Conservation (phyloP, 2,888 invertebrate species). For the Amphipoea oculea region DNA sequence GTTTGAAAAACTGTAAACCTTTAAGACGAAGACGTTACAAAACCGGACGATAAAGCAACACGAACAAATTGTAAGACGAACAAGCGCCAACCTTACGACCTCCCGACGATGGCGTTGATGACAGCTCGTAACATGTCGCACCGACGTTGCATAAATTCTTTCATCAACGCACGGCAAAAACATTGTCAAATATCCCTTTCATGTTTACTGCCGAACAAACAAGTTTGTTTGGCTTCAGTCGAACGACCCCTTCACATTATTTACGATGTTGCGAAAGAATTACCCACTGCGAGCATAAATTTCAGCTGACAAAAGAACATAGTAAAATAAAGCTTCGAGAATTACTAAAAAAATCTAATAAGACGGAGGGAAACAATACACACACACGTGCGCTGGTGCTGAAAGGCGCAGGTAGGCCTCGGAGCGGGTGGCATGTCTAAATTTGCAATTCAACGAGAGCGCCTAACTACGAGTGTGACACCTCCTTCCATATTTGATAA, state of each 20-base stretch:
- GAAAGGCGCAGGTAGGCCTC: constrained; percentile 33
- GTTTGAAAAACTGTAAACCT: neutral
- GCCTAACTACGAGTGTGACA: constrained; percentile 72
- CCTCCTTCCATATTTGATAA: constrained; percentile 73
- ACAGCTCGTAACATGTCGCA: constrained; percentile 56
- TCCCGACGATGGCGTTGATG: constrained; percentile 42
- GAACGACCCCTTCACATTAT: constrained; percentile 55
- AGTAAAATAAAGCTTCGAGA: constrained; percentile 29
- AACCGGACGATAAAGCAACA: constrained; percentile 37
- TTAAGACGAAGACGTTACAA: constrained; percentile 16
- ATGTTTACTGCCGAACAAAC: constrained; percentile 60
- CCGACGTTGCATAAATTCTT: constrained; percentile 60
- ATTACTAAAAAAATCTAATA: constrained; percentile 55
- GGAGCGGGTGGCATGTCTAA: constrained; percentile 76
- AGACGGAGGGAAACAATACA: constrained; percentile 43
- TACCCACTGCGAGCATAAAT: constrained; percentile 50
- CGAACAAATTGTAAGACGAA: constrained; percentile 17
- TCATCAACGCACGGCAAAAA: constrained; percentile 59
- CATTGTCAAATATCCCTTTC: constrained; percentile 59
- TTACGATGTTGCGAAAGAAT: constrained; percentile 57
- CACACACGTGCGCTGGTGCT: constrained; percentile 25
- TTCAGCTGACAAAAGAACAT: constrained; percentile 44
- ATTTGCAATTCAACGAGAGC: constrained; percentile 81
- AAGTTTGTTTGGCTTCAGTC: constrained; percentile 61
- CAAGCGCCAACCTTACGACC: constrained; percentile 20